Evolutionary conservation across 2,113 vertebrate genomes (phyloP).

Genomic region (Seriola aureovittata): DNA sequence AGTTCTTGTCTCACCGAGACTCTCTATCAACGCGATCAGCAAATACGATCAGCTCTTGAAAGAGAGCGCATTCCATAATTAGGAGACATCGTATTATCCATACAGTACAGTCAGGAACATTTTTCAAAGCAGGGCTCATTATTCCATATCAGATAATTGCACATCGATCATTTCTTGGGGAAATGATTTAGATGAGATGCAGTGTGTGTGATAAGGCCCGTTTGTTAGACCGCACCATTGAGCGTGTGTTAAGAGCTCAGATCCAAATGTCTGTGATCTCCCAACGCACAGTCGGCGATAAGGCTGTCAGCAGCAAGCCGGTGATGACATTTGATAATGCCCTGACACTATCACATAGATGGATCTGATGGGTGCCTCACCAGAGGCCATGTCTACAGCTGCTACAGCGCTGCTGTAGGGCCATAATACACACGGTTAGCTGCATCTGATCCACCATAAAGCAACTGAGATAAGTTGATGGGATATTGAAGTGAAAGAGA

Average conservation of each 20-base stretch:
- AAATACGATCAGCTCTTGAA: constrained; percentile 67
- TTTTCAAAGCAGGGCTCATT: constrained; percentile 79
- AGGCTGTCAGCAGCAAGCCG: constrained; percentile 75
- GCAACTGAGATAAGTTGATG: constrained; percentile 68
- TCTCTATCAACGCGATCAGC: constrained; percentile 62
- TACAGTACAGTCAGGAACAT: constrained; percentile 74
- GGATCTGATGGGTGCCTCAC: constrained; percentile 78
- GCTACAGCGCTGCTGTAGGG: constrained; percentile 56
- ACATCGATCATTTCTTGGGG: constrained; percentile 84
- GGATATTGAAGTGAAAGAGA: constrained; percentile 48
- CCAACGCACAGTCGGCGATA: constrained; percentile 67
- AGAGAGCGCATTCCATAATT: constrained; percentile 63
- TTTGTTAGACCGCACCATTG: constrained; percentile 74
- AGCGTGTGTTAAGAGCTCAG: constrained; percentile 67
- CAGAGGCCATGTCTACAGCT: constrained; percentile 79
- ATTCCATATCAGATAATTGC: constrained; percentile 84
- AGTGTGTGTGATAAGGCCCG: constrained; percentile 74
- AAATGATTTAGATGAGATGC: constrained; percentile 82
- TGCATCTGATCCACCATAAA: constrained; percentile 73
- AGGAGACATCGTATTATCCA: constrained; percentile 63
- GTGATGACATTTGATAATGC: constrained; percentile 83
- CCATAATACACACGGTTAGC: constrained; percentile 61
- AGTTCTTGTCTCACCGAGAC: constrained; percentile 31
- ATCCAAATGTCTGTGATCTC: constrained; percentile 80
- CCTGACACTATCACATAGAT: constrained; percentile 79